phyloP scores from a whole-genome alignment of 1,140 invertebrate genomes.

The Neelides sp. region DNA sequence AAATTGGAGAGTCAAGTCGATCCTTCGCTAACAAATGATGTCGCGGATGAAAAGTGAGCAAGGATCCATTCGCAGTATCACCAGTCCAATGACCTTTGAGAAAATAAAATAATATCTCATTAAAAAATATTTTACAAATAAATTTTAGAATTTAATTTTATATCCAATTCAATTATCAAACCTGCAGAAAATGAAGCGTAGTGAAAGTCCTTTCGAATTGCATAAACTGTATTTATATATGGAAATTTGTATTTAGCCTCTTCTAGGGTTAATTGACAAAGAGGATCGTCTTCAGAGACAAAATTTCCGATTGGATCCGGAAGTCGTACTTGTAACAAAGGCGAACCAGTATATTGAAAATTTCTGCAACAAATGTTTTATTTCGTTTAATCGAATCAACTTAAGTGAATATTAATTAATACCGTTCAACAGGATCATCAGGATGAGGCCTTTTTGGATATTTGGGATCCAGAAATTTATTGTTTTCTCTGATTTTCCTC shows the following conservation, averaged over 20 bases:
- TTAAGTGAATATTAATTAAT: too few relatives aligned
- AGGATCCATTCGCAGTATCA: slow-evolving; percentile 57
- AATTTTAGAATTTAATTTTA: not conserved
- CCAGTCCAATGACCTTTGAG: slow-evolving; percentile 63
- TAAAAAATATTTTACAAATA: slow-evolving; percentile 5
- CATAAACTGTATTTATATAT: slow-evolving; percentile 45
- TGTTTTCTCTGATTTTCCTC: slow-evolving; percentile 33
- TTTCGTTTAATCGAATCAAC: too few relatives aligned
- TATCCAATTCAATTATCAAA: slow-evolving; percentile 32
- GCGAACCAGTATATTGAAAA: slow-evolving; percentile 51
- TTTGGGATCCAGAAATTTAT: slow-evolving; percentile 32
- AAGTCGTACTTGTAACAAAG: slow-evolving; percentile 51
- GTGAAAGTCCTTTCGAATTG: slow-evolving; percentile 41
- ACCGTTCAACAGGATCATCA: slow-evolving; percentile 46
- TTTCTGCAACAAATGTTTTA: too few relatives aligned
- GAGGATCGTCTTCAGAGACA: slow-evolving; percentile 42
- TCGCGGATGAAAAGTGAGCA: slow-evolving; percentile 55
- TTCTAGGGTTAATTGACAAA: slow-evolving; percentile 39
- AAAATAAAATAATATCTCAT: slow-evolving; percentile 25
- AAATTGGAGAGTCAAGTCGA: slow-evolving; percentile 26
- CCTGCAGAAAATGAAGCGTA: slow-evolving; percentile 61
- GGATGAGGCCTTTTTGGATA: slow-evolving; percentile 16
- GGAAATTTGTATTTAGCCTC: slow-evolving; percentile 41
- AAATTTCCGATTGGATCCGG: slow-evolving; percentile 49
- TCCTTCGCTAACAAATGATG: slow-evolving; percentile 41